These are phyloP conservation scores for Rhea pennata DNA, from an alignment of 2,113 vertebrate species.

Conservation along the genomic window DNA sequence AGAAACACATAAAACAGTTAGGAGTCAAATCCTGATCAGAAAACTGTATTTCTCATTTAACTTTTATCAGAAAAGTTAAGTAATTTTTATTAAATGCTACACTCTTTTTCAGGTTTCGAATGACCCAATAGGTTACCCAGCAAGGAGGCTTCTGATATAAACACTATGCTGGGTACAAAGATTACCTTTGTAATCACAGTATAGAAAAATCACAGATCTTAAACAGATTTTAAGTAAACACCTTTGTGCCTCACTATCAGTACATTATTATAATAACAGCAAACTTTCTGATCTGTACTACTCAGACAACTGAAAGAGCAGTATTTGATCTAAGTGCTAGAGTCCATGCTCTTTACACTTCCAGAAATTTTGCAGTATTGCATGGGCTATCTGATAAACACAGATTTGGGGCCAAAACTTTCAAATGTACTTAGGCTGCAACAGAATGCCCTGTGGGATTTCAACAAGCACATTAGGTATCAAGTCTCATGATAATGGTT, in stretches of 20 bases:
- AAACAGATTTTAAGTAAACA: background rate
- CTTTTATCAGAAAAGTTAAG: too few species aligned
- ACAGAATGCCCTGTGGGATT: background rate
- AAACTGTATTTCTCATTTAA: background rate
- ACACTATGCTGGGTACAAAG: background rate
- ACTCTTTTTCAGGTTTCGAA: background rate
- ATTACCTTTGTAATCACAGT: background rate
- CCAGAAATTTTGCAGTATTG: background rate
- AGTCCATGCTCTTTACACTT: background rate
- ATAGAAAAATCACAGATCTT: background rate
- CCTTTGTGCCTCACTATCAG: background rate
- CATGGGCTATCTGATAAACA: background rate
- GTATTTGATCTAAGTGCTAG: background rate
- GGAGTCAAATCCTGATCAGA: background rate
- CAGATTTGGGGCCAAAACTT: background rate
- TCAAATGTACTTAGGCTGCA: background rate
- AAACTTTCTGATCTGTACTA: background rate
- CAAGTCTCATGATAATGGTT: background rate
- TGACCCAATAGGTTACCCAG: background rate
- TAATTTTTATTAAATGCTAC: background rate
- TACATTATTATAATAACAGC: background rate
- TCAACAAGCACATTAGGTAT: background rate
- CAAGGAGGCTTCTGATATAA: background rate
- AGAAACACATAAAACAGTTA: background rate
- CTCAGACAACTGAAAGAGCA: background rate